Evolutionary conservation across 2,113 vertebrate genomes (phyloP), one percentile per base, ranked within the genome.

Genomic region (Astatoreochromis straeleni): DNA sequence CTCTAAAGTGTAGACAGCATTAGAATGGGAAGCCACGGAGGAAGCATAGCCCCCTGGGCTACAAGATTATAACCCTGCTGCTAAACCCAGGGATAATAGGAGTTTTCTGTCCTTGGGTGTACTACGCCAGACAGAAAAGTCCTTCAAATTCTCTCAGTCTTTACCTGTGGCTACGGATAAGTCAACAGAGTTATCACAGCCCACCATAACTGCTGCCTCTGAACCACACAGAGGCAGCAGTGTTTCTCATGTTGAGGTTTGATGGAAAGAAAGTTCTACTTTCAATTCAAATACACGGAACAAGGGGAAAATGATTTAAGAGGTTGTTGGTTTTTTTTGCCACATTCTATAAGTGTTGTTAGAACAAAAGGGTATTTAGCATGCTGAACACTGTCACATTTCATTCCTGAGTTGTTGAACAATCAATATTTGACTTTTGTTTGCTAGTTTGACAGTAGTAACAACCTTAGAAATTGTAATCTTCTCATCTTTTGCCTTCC

Each of bases 101-200:
- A 86, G 87, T 91, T 86, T 81, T 88, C 81, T 89, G 92, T 87
- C 89, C 92, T 92, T 89, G 89, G 85, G 82, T 87, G 31, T 68
- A 40, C 51, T 84, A 58, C 5, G 63, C 88, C 89, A 55, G 10
- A 88, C 91, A 85, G 78, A 83, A 90, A 92, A 88, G 87, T 93
- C 92, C 92, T 91, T 93, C 91, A 93, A 57, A 91, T 78, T 86
- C 82, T 83, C 86, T 90, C 87, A 85, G 82, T 88, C 79, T 90
- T 55, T 47, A 88, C 91, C 91, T 88, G 92, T 91, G 85, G 92
- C 89, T 70, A 83, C 10, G 63, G 85, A 88, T 70, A 89, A 85
- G 51, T 86, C 65, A 65, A 53, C 53, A 80, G 53, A 57, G 60
- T 78, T 83, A 60, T 86, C 87, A 85, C 14, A 70, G 70, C 33